phyloP scores from a whole-genome alignment of 2,888 invertebrate genomes.

The Crematogaster levior region DNA sequence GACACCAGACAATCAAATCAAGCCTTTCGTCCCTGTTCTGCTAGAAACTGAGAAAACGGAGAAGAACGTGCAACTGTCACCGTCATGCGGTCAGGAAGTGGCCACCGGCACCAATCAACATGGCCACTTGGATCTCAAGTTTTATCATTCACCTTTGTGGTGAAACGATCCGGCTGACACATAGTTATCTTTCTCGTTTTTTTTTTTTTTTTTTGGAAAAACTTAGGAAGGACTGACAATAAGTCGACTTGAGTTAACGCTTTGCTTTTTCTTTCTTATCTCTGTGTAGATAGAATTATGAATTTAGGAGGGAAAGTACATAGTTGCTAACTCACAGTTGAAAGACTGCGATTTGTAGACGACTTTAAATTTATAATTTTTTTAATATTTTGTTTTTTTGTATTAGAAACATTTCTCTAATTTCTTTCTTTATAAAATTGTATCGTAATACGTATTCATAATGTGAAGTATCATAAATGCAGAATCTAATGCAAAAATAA shows the following conservation, averaged over 20 bases:
- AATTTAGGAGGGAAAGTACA: not conserved
- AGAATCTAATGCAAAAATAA: constrained; percentile 1
- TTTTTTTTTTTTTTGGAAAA: not conserved
- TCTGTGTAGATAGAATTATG: not conserved
- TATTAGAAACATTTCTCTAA: not conserved
- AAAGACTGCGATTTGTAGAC: not conserved
- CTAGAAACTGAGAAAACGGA: constrained; percentile 68
- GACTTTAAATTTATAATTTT: not conserved
- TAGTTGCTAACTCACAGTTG: not conserved
- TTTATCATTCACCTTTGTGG: constrained; percentile 93
- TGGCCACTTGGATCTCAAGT: constrained; percentile 92
- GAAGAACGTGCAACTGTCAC: constrained; percentile 74
- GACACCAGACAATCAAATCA: constrained; percentile 75
- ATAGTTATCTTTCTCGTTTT: not conserved
- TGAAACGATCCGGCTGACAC: constrained; percentile 83
- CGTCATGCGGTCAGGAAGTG: constrained; percentile 81
- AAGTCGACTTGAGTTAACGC: not conserved
- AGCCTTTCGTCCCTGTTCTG: constrained; percentile 69
- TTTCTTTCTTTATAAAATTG: not conserved
- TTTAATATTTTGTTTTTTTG: not conserved
- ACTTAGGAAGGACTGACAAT: constrained; percentile 6
- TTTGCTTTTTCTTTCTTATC: not conserved
- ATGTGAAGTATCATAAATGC: not conserved
- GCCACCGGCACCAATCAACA: constrained; percentile 79
- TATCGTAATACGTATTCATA: too few relatives aligned